These are phyloP conservation scores for Synchiropus splendidus DNA, from an alignment of 2,113 vertebrate genomes.

Conservation along the genomic window DNA sequence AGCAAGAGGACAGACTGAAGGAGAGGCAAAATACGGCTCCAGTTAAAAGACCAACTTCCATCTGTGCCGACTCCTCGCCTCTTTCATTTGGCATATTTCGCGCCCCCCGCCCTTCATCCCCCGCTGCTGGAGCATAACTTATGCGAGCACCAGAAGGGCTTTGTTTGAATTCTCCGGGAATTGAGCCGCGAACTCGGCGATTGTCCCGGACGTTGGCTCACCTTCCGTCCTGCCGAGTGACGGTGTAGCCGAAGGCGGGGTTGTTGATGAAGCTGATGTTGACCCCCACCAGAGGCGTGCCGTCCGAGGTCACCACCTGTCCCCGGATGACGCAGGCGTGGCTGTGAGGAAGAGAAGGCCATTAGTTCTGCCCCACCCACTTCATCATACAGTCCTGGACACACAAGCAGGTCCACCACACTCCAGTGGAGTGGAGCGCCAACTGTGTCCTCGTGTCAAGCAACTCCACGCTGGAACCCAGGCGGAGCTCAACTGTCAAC, in stretches of 20 bases:
- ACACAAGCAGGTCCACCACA: too few relatives aligned
- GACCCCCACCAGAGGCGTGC: conserved; percentile 93
- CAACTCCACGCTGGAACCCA: too few relatives aligned
- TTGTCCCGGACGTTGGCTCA: conserved; percentile 54
- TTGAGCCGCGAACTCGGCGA: conserved; percentile 53
- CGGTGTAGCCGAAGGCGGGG: conserved; percentile 84
- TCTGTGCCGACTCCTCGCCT: conserved; percentile 38
- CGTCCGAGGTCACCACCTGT: conserved; percentile 92
- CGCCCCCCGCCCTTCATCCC: conserved; percentile 26
- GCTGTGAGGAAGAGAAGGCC: conserved; percentile 50
- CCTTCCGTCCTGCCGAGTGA: conserved; percentile 97
- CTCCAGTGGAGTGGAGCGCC: too few relatives aligned
- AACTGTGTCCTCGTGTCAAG: too few relatives aligned
- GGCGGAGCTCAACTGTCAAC: too few relatives aligned
- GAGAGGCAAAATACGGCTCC: too few relatives aligned
- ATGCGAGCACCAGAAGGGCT: conserved; percentile 51
- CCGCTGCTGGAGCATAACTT: conserved; percentile 53
- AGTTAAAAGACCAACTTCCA: conserved; percentile 39
- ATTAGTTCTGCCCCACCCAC: too few relatives aligned
- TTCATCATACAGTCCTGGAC: too few relatives aligned
- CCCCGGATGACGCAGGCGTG: conserved; percentile 95
- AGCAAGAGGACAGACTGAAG: too few relatives aligned
- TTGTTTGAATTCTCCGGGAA: conserved; percentile 62
- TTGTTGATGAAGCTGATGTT: conserved; percentile 95
- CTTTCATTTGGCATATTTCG: conserved; percentile 50